Conservation (phyloP, 2,797 vertebrate species). For the Phaenicophaeus curvirostris region DNA sequence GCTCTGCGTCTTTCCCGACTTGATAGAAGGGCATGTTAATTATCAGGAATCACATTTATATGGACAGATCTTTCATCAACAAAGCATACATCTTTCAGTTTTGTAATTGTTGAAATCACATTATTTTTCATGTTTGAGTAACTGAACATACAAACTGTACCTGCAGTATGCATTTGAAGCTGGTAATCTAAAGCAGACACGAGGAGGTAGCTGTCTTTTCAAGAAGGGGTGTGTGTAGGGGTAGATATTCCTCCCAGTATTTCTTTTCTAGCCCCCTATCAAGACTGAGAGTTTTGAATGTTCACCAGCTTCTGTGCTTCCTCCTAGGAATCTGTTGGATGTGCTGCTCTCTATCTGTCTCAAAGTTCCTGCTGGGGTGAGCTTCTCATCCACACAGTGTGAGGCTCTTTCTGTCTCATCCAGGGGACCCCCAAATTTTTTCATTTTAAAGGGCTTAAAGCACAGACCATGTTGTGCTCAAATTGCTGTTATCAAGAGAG, state of each 20-base stretch:
- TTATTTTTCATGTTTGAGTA: background rate
- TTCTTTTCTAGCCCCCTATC: rapidly evolving
- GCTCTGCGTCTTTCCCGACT: background rate
- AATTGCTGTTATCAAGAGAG: rapidly evolving
- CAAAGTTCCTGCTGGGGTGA: background rate
- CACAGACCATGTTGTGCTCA: background rate
- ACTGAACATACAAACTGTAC: background rate
- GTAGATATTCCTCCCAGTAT: background rate
- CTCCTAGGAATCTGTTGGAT: rapidly evolving
- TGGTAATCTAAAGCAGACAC: background rate
- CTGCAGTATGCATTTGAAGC: rapidly evolving
- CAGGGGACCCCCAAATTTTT: background rate
- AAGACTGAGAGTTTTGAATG: too few relatives aligned
- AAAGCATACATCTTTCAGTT: background rate
- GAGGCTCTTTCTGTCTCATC: too few relatives aligned
- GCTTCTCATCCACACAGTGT: background rate
- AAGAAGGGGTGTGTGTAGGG: rapidly evolving
- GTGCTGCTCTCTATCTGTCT: background rate
- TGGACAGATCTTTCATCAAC: constrained; percentile 23
- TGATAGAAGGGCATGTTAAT: constrained; percentile 34
- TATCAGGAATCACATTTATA: constrained; percentile 6
- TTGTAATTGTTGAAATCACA: background rate
- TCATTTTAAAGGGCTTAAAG: background rate
- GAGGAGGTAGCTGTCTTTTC: background rate
- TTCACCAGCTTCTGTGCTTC: rapidly evolving